Evolutionary conservation across 2,797 vertebrate species (phyloP).

Genomic region (Sebastes glaucus): DNA sequence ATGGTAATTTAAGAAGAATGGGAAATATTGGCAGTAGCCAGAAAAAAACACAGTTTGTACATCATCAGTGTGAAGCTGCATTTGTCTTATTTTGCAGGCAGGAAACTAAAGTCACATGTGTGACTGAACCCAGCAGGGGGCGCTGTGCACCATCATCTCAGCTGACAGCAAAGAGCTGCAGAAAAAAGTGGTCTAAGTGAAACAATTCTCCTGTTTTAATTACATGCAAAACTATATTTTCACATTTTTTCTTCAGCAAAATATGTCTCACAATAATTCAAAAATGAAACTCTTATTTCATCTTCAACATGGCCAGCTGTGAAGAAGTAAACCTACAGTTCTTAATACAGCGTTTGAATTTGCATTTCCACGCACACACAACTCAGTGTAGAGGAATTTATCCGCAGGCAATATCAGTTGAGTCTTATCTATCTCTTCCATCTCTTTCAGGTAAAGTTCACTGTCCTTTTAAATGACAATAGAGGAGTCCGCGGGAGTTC

Average conservation of each 20-base stretch:
- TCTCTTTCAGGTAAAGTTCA: constrained; percentile 72
- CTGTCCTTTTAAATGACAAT: constrained; percentile 78
- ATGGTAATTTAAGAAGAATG: not conserved
- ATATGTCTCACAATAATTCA: not conserved
- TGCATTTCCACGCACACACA: constrained; percentile 20
- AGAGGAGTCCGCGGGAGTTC: constrained; percentile 27
- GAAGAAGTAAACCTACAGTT: not conserved
- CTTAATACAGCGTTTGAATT: not conserved
- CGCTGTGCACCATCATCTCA: constrained; percentile 47
- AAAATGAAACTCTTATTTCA: not conserved
- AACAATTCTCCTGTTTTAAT: not conserved
- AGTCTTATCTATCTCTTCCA: constrained; percentile 65
- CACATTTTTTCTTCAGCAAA: not conserved
- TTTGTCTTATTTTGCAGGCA: not conserved
- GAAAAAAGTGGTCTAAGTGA: not conserved
- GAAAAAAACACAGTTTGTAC: not conserved
- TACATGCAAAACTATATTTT: not conserved
- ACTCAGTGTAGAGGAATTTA: constrained; percentile 61
- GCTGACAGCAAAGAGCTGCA: fast-evolving
- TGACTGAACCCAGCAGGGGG: constrained; percentile 21
- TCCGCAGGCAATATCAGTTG: constrained; percentile 62
- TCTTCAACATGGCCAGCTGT: not conserved
- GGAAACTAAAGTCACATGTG: not conserved
- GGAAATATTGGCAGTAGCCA: fast-evolving
- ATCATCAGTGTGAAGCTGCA: not conserved